Evolutionary conservation across 2,797 vertebrate species (phyloP), one percentile per base, ranked within the genome.

Genomic region (Enteromius afrohamiltoni): DNA sequence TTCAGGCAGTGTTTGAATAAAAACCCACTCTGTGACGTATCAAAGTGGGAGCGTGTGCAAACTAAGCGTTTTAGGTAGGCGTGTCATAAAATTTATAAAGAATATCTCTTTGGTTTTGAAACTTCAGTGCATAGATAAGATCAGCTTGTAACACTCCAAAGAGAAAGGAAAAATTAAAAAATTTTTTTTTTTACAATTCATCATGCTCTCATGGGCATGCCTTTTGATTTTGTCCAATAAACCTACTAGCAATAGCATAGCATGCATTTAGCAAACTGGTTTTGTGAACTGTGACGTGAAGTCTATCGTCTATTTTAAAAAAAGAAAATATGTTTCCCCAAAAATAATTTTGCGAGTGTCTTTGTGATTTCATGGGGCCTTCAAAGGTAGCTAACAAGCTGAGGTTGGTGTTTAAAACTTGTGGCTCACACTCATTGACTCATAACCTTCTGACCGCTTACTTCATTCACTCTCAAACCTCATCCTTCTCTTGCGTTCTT

Each of bases 401-500:
- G 47, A 80, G 34, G 34, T 70, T 58, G 34, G n/a, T 70, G 49
- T 80, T 58, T 55, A 40, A 42, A 40, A 42, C n/a, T 29, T 80
- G 9, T 58, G 65, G 49, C 65, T 80, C 49, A 69, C 49, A 80
- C 65, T 70, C 67, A 70, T 80, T 80, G 34, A 80, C 78, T 70
- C 34, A 42, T 55, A 58, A 69, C 49, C 78, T 80, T 80, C 67
- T 80, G 65, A 80, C 78, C 49, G 49, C 49, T 55, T 80, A 68
- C 51, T 70, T 68, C 29, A 68, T 79, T 79, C 62, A 67, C 77
- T 79, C 77, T 79, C 53, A 76, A 76, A 76, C 53, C 62, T 53
- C 62, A 79, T 34, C 62, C 62, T 58, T 53, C 51, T 29, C 65
- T 70, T 80, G 65, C 2, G 9, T 51, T 53, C 45, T 68, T 79